These are phyloP conservation scores for Drosophila varians DNA, from an alignment of 1,140 invertebrate genomes.

Conservation along the genomic window DNA sequence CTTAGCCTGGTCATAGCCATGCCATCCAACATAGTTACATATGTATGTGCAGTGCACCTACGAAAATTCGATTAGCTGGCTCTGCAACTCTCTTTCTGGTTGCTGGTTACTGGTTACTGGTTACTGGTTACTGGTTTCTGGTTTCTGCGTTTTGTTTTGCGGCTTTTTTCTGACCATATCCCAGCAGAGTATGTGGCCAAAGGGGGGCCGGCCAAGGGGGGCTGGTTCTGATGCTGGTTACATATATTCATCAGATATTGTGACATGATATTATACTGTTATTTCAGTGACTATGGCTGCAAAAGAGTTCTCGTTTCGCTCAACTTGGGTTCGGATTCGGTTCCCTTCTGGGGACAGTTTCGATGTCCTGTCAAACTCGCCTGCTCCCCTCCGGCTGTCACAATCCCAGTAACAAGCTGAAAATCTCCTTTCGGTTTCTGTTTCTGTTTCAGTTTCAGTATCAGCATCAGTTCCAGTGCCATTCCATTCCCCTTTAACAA, in stretches of 20 bases:
- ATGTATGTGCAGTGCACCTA: slow-evolving; percentile 27
- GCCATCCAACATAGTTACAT: no score
- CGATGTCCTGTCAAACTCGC: slow-evolving; percentile 9
- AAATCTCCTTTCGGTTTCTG: slow-evolving; percentile 13
- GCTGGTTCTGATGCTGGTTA: neutral
- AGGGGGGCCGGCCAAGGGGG: neutral
- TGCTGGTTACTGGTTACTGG: no score
- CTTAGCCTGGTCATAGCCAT: no score
- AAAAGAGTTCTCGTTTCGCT: slow-evolving; percentile 18
- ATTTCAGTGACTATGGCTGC: slow-evolving; percentile 27
- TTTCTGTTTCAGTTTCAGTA: neutral
- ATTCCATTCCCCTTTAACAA: slow-evolving; percentile 23
- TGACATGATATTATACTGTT: slow-evolving; percentile 40
- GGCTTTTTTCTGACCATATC: slow-evolving; percentile 1
- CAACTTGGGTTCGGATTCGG: neutral
- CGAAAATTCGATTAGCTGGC: slow-evolving; percentile 34
- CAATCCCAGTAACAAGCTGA: slow-evolving; percentile 23
- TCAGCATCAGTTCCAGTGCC: neutral
- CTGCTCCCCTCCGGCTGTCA: neutral
- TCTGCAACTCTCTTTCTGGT: no score
- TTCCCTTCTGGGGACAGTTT: slow-evolving; percentile 10
- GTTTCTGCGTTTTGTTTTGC: slow-evolving; percentile 26
- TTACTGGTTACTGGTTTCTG: no score
- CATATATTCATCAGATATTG: slow-evolving; percentile 40
- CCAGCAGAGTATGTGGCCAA: no score